Percentiles rank a stretch among this genome's conserved stretches.
Evolutionary conservation across 2,888 invertebrate species (phyloP).

Genomic region (Punctoribates punctum): DNA sequence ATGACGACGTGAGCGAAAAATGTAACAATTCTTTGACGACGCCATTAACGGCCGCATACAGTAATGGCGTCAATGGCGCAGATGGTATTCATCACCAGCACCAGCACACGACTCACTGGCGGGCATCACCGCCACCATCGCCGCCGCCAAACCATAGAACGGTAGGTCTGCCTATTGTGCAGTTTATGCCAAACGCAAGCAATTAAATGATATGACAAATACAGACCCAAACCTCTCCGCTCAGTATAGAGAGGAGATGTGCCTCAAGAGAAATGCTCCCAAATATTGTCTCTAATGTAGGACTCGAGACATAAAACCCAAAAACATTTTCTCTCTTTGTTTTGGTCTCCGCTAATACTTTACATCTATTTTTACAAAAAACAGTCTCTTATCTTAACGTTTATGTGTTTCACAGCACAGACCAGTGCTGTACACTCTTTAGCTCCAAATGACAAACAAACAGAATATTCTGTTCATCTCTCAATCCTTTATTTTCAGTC

Average conservation of each 20-base stretch:
- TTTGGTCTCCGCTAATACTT: neutral
- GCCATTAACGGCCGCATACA: constrained; percentile 28
- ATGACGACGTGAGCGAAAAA: constrained; percentile 38
- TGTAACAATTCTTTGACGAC: constrained; percentile 32
- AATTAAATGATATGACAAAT: constrained; percentile 31
- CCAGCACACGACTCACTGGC: constrained; percentile 36
- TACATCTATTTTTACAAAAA: neutral
- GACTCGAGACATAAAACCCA: neutral
- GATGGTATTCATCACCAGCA: constrained; percentile 37
- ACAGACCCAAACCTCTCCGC: neutral
- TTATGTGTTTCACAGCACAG: no score
- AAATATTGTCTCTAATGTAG: neutral
- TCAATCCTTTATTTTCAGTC: no score
- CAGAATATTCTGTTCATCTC: no score
- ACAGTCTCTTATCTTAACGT: no score
- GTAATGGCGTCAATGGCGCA: constrained; percentile 33
- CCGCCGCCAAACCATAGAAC: constrained; percentile 42
- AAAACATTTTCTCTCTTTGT: neutral
- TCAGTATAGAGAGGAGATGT: constrained; percentile 14
- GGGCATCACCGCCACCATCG: constrained; percentile 42
- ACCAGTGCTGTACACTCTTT: no score
- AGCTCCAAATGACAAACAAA: no score
- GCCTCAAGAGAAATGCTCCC: constrained; percentile 29
- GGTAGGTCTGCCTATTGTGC: constrained; percentile 30
- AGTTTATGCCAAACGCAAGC: constrained; percentile 31